A percentile compares a stretch with the other conserved stretches of the same genome.
These are phyloP conservation scores for Aradus depressus DNA, from an alignment of 2,888 invertebrate genomes.

Conservation along the genomic window DNA sequence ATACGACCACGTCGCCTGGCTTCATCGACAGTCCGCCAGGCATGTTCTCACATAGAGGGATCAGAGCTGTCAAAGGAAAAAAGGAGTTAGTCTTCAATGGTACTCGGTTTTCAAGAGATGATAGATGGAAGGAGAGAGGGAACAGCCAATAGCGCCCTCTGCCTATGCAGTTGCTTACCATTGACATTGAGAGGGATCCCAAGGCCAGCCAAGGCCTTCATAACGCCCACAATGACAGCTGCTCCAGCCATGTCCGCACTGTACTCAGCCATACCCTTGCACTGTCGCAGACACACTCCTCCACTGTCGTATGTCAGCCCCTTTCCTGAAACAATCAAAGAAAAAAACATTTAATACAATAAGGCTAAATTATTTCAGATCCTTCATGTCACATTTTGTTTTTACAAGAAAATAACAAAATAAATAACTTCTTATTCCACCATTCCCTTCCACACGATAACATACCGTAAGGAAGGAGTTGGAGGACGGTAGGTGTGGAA, in stretches of 20 bases:
- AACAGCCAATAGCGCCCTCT: background rate
- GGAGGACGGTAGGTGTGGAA: no score
- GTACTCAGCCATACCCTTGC: constrained; percentile 21
- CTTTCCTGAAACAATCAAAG: constrained; percentile 22
- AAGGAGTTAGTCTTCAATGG: no score
- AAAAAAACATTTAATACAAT: no score
- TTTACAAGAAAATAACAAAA: background rate
- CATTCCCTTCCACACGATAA: no score
- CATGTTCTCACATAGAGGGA: constrained; percentile 41
- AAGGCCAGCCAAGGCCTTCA: constrained; percentile 28
- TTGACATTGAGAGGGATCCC: constrained; percentile 27
- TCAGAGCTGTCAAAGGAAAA: constrained; percentile 33
- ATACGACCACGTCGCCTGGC: constrained; percentile 41
- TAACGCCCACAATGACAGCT: constrained; percentile 27
- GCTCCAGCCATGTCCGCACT: constrained; percentile 30
- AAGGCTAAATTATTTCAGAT: background rate
- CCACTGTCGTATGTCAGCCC: constrained; percentile 35
- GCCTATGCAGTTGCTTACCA: constrained; percentile 9
- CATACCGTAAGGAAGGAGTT: no score
- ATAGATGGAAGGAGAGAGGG: background rate
- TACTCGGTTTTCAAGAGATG: no score
- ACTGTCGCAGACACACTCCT: constrained; percentile 36
- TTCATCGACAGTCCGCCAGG: constrained; percentile 47
- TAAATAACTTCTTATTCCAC: no score
- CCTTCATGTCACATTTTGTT: no score